A percentile compares a stretch with the other conserved stretches of the same genome.
These are phyloP conservation scores for Simalia tracyae DNA, from an alignment of 2,797 vertebrate genomes.

Conservation along the genomic window DNA sequence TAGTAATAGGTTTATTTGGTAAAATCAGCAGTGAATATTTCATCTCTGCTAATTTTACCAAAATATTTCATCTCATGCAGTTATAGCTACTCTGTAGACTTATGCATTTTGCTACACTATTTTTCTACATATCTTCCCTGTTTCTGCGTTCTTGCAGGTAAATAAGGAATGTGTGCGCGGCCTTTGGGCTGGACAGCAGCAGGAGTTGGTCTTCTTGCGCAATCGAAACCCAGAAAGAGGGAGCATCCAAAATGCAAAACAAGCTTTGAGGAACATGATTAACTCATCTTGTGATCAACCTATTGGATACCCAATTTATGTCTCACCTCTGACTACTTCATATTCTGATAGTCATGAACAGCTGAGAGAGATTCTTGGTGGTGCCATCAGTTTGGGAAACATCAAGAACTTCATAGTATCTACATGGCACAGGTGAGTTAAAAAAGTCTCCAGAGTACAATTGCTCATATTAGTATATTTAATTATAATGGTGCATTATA, in stretches of 20 bases:
- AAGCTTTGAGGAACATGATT: conserved; percentile 98
- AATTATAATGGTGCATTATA: not conserved
- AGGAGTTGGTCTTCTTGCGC: conserved; percentile 94
- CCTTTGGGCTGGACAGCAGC: conserved; percentile 97
- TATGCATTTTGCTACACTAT: not conserved
- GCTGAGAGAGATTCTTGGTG: conserved; percentile 90
- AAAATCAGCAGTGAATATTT: not conserved
- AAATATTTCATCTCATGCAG: not conserved
- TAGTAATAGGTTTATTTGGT: not conserved
- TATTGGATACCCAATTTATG: conserved; percentile 98
- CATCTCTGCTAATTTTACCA: too few relatives aligned
- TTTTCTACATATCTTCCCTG: conserved; percentile 29
- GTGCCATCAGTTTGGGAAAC: conserved; percentile 93
- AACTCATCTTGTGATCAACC: conserved; percentile 98
- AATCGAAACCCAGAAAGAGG: conserved; percentile 97
- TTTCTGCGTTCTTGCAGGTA: conserved; percentile 73
- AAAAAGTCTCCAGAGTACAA: not conserved
- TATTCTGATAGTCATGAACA: conserved; percentile 95
- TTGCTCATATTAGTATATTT: not conserved
- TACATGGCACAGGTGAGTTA: conserved; percentile 92
- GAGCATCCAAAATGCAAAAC: conserved; percentile 98
- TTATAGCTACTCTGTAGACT: not conserved
- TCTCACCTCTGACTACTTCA: conserved; percentile 95
- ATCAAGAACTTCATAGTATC: conserved; percentile 92
- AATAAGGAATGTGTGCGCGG: conserved; percentile 98